A percentile compares a stretch with the other conserved stretches of the same genome.
phyloP scores from a whole-genome alignment of 2,113 vertebrate species.

The Poeciliopsis retropinna region DNA sequence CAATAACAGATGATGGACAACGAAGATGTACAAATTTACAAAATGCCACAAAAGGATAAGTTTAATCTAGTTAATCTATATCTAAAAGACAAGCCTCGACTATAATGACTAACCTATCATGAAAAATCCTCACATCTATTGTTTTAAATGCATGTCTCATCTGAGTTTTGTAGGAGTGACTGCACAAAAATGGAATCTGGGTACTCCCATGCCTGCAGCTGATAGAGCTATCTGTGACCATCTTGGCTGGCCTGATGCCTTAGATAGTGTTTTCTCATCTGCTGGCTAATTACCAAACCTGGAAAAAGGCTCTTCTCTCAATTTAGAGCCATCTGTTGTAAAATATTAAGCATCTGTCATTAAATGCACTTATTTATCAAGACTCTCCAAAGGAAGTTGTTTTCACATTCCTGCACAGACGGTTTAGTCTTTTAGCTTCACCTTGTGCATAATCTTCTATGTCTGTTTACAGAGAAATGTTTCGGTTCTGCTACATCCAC shows the following conservation, averaged over 20 bases:
- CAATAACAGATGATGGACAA: slow-evolving; percentile 31
- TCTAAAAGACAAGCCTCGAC: neutral
- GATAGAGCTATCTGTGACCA: slow-evolving; percentile 40
- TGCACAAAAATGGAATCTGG: neutral
- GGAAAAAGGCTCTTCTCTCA: slow-evolving; percentile 27
- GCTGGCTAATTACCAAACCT: slow-evolving; percentile 41
- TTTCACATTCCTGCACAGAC: slow-evolving; percentile 36
- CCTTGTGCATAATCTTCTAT: slow-evolving; percentile 39
- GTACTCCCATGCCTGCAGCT: slow-evolving; percentile 12
- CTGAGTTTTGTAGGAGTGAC: slow-evolving; percentile 2
- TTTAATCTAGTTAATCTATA: neutral
- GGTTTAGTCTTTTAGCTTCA: slow-evolving; percentile 34
- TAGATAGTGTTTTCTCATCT: slow-evolving; percentile 27
- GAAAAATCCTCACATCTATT: neutral
- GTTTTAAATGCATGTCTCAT: neutral
- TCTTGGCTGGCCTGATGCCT: slow-evolving; percentile 31
- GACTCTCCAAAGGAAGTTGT: slow-evolving; percentile 57
- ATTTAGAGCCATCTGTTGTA: slow-evolving; percentile 68
- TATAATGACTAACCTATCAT: neutral
- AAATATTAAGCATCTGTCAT: slow-evolving; percentile 75
- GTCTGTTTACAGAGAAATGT: slow-evolving; percentile 35
- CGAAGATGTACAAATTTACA: neutral
- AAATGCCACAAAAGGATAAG: no score
- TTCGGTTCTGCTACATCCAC: slow-evolving; percentile 20
- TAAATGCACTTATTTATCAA: slow-evolving; percentile 55